Conservation (phyloP, 2,888 invertebrate genomes). For the Dicranocentrus wangi region DNA sequence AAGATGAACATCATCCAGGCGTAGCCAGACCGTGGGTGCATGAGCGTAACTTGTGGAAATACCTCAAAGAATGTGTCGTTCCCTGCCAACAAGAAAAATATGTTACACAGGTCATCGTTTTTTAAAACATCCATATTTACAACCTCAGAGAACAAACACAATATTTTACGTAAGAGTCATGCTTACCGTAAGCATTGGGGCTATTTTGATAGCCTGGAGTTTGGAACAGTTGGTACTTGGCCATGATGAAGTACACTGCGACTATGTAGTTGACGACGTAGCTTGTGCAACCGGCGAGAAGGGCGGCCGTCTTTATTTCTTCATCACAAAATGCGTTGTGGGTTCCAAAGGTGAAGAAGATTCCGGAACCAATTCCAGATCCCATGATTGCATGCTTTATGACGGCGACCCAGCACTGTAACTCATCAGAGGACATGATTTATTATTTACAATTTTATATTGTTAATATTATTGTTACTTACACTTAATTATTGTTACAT, state of each 20-base stretch:
- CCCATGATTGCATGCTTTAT: constrained; percentile 14
- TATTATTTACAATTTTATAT: too few relatives aligned
- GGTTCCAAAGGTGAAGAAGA: constrained; percentile 35
- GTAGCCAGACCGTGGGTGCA: background rate
- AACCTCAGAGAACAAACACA: too few relatives aligned
- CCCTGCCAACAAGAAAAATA: background rate
- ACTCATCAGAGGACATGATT: too few relatives aligned
- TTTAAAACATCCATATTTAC: background rate
- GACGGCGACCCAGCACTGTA: constrained; percentile 28
- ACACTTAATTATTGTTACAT: too few relatives aligned
- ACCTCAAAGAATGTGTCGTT: constrained; percentile 33
- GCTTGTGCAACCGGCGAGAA: constrained; percentile 21
- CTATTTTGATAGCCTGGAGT: background rate
- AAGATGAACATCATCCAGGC: background rate
- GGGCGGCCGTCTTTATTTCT: constrained; percentile 16
- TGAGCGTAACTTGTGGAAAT: constrained; percentile 12
- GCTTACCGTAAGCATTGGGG: background rate
- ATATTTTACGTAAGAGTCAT: too few relatives aligned
- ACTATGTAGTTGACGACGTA: background rate
- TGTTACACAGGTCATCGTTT: background rate
- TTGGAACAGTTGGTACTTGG: background rate
- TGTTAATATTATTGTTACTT: too few relatives aligned
- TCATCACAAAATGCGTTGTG: constrained; percentile 31
- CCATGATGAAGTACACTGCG: background rate
- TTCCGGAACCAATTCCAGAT: constrained; percentile 21